These are phyloP conservation scores for Eidolon helvum DNA, from an alignment of 2,113 vertebrate species.

Conservation along the genomic window DNA sequence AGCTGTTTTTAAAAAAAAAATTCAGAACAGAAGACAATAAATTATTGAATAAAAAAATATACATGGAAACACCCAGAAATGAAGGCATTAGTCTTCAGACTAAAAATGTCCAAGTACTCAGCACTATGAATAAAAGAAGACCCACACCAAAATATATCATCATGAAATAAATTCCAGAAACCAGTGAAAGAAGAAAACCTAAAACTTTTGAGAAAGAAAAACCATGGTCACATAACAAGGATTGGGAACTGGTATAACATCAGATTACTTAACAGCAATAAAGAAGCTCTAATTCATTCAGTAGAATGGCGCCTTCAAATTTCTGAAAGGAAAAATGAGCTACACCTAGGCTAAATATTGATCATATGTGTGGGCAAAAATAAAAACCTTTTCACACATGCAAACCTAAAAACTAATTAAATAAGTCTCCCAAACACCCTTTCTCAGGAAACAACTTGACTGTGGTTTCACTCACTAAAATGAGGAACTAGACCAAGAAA, in stretches of 20 bases:
- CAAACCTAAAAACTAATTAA: background rate
- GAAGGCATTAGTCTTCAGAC: background rate
- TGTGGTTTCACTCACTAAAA: background rate
- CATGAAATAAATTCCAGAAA: slow-evolving; percentile 12
- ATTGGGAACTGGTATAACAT: background rate
- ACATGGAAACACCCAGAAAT: background rate
- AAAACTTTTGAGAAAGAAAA: background rate
- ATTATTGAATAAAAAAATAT: background rate
- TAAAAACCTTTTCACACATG: background rate
- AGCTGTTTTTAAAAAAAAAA: no score
- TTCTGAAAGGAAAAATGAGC: background rate
- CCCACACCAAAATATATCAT: background rate
- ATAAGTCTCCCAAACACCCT: background rate
- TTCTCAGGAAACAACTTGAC: background rate
- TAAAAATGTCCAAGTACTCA: background rate
- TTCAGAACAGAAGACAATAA: background rate
- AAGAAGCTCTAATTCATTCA: background rate
- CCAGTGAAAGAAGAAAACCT: background rate
- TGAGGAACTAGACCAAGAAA: background rate
- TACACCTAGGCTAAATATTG: background rate
- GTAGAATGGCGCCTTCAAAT: background rate
- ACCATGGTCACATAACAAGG: background rate
- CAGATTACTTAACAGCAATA: background rate
- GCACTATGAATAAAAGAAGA: background rate
- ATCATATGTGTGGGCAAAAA: background rate